Evolutionary conservation across 2,797 vertebrate genomes (phyloP).

Genomic region (Leucoraja ocellata): DNA sequence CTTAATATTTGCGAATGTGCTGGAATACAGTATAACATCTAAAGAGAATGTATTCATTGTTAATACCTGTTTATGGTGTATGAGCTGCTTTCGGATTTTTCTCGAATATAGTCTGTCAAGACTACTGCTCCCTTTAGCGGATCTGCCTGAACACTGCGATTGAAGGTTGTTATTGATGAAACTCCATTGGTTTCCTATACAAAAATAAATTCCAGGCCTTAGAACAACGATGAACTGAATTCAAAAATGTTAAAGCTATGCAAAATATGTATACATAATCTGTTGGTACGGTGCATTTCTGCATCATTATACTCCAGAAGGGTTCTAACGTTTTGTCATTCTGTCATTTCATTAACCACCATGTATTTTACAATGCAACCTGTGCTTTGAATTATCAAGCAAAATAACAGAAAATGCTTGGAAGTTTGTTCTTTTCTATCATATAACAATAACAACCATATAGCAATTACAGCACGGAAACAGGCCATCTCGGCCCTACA

Average conservation of each 20-base stretch:
- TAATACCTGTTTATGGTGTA: constrained; percentile 97
- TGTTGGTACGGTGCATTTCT: too few relatives aligned
- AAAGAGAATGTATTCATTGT: background rate
- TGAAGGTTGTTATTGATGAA: constrained; percentile 98
- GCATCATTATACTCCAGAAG: too few relatives aligned
- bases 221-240: background rate
- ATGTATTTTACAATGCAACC: background rate
- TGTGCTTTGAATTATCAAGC: background rate
- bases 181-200: constrained; percentile 92
- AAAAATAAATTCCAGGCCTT: background rate
- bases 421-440: background rate
- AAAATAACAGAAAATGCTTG: background rate
- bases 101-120: constrained; percentile 93
- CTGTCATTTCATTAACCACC: background rate
- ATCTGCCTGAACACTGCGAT: constrained; percentile 79
- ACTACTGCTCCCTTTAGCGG: constrained; percentile 88
- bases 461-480: too few relatives aligned
- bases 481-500: too few relatives aligned
- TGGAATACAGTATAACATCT: background rate
- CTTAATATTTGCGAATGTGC: background rate
- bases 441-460: background rate
- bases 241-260: background rate
- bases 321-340: too few relatives aligned
- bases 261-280: background rate
- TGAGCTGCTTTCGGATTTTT: constrained; percentile 96